Evolutionary conservation across 2,113 vertebrate species (phyloP).

Genomic region (Ellobius talpinus): DNA sequence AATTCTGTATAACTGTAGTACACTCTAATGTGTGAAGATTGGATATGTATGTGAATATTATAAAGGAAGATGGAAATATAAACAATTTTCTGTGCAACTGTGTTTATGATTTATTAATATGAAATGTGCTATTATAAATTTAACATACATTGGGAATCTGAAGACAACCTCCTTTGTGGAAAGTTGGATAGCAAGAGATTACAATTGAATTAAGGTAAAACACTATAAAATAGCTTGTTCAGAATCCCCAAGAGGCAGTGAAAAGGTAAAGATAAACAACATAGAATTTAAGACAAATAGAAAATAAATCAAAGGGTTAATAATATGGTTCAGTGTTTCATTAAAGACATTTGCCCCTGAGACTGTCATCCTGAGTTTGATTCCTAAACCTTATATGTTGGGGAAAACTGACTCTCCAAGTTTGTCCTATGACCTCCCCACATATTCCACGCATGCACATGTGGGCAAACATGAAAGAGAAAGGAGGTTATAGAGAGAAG

Average conservation of each 20-base stretch:
- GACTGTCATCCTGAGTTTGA: background rate
- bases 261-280: background rate
- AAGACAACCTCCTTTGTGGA: background rate
- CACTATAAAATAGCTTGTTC: background rate
- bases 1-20: background rate
- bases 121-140: background rate
- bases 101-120: background rate
- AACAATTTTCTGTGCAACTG: background rate
- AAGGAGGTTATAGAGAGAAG: background rate
- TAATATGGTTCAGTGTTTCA: background rate
- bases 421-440: background rate
- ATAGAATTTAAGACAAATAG: background rate
- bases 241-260: background rate
- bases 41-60: background rate
- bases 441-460: background rate
- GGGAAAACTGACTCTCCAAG: background rate
- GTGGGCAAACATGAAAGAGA: background rate
- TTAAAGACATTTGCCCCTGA: background rate
- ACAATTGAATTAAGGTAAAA: background rate
- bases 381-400: background rate
- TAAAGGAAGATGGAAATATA: background rate
- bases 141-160: background rate
- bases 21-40: background rate
- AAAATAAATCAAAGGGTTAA: background rate
- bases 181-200: background rate